phyloP scores from a whole-genome alignment of 30 jellyfish, hydroid and myxozoan species.

The Aurelia aurita region DNA sequence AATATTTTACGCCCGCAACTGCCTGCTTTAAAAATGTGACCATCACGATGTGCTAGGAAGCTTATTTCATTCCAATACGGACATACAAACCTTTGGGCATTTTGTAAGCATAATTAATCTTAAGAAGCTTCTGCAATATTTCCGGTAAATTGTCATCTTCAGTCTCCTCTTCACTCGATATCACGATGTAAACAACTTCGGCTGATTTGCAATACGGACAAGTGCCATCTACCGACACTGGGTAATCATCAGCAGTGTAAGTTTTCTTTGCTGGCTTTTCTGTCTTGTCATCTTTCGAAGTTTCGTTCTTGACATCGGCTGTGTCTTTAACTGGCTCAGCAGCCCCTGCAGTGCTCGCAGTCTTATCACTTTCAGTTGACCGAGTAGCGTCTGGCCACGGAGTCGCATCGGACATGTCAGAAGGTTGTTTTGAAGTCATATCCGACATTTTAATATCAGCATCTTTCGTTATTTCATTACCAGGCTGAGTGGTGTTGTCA shows the following conservation, averaged over 20 bases:
- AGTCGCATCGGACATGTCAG: background rate
- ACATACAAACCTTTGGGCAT: conserved; percentile 79
- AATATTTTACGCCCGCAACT: no score
- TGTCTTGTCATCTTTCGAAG: background rate
- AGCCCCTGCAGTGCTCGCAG: background rate
- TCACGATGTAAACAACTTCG: conserved; percentile 86
- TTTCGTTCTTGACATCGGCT: background rate
- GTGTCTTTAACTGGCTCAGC: background rate
- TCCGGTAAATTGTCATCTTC: conserved; percentile 71
- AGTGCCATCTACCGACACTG: conserved; percentile 87
- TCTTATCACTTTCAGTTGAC: background rate
- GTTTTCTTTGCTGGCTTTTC: conserved; percentile 17
- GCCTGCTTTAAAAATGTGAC: no score
- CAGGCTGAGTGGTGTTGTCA: background rate
- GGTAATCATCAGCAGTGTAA: conserved; percentile 84
- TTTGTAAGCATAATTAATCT: conserved; percentile 64
- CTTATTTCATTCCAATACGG: background rate
- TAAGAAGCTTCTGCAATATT: conserved; percentile 53
- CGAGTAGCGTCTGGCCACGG: background rate
- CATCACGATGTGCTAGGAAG: no score
- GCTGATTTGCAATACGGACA: conserved; percentile 92
- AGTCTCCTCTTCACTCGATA: conserved; percentile 39
- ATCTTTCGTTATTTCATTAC: background rate
- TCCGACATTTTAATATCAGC: no score
- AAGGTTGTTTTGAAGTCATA: no score